Evolutionary conservation across 2,797 vertebrate species (phyloP).

Genomic region (Lithobates sylvaticus): DNA sequence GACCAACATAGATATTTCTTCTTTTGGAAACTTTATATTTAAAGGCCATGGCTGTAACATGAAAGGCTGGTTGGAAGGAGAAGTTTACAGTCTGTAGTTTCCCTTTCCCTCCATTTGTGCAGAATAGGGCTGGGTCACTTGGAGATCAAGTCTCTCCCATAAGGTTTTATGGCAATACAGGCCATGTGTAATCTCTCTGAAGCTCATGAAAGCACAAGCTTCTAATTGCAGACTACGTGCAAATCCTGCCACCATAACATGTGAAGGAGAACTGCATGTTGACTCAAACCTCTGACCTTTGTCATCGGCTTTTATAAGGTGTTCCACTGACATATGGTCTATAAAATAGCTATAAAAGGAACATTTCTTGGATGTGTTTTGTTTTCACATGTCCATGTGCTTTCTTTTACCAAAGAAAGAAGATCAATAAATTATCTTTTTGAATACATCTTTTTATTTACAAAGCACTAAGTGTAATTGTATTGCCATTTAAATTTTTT

Average conservation of each 20-base stretch:
- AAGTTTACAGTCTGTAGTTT: background rate
- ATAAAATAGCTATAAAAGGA: constrained; percentile 27
- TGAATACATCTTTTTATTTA: background rate
- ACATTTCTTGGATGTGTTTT: background rate
- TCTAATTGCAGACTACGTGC: constrained; percentile 43
- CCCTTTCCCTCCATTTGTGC: background rate
- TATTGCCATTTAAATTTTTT: no score
- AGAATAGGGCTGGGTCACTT: constrained; percentile 23
- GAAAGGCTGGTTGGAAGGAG: no score
- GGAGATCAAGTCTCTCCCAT: constrained; percentile 38
- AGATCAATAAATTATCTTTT: background rate
- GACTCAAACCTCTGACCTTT: constrained; percentile 27
- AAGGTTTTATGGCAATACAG: constrained; percentile 27
- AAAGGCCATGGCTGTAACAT: background rate
- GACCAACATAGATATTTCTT: no score
- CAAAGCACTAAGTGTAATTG: no score
- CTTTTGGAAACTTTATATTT: no score
- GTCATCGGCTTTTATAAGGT: constrained; percentile 26
- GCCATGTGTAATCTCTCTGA: constrained; percentile 38
- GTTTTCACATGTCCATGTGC: constrained; percentile 6
- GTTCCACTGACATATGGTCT: constrained; percentile 34
- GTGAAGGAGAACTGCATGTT: constrained; percentile 26
- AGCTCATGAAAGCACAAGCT: constrained; percentile 34
- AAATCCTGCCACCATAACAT: constrained; percentile 43
- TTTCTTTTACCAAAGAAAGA: background rate